Conservation (phyloP, 2,797 vertebrate genomes). For the Mus spretus region DNA sequence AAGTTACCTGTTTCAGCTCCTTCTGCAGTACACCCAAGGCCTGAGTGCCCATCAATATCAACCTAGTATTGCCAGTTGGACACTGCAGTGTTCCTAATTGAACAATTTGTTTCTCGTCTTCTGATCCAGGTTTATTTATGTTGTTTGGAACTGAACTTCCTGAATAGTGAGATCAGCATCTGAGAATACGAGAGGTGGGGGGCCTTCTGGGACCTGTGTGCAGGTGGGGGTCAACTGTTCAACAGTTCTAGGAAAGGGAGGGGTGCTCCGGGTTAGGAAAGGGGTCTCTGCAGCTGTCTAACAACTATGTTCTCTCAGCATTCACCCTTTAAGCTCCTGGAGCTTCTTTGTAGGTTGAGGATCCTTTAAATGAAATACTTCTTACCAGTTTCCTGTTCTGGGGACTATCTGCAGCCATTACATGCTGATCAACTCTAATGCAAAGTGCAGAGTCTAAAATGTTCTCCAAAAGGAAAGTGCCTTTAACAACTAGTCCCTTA, state of each 20-base stretch:
- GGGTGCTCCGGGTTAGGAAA: not conserved
- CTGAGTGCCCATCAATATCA: not conserved
- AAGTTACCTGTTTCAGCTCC: not conserved
- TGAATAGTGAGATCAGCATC: not conserved
- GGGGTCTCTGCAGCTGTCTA: not conserved
- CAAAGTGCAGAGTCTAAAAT: not conserved
- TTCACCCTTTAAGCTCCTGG: not conserved
- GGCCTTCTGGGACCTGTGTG: not conserved
- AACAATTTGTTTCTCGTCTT: not conserved
- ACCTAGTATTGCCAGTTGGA: no score
- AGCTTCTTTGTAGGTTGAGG: not conserved
- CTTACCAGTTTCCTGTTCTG: not conserved
- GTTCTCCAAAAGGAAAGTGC: not conserved
- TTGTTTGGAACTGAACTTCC: not conserved
- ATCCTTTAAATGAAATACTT: not conserved
- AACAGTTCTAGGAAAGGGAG: not conserved
- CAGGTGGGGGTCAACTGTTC: fast-evolving
- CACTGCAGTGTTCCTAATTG: not conserved
- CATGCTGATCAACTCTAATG: not conserved
- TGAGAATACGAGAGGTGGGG: not conserved
- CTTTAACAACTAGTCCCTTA: not conserved
- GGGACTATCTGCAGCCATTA: not conserved
- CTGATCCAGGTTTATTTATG: not conserved
- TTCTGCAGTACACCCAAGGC: not conserved
- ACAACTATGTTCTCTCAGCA: not conserved